Evolutionary conservation across 2,888 invertebrate genomes (phyloP).

Genomic region (Diogma glabrata): DNA sequence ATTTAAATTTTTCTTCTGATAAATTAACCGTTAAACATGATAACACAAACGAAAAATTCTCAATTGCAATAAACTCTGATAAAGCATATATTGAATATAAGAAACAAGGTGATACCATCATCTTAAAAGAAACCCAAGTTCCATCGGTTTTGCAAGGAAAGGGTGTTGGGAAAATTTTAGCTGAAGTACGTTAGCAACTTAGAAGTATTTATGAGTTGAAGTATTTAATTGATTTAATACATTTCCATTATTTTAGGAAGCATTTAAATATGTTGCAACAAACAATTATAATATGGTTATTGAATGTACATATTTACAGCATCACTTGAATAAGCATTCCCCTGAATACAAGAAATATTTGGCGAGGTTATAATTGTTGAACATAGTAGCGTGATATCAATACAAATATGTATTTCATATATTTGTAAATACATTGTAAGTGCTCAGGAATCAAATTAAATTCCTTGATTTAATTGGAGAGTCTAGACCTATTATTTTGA

Average conservation of each 20-base stretch:
- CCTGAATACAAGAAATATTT: neutral
- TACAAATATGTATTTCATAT: no score
- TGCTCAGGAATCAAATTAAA: no score
- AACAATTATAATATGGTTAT: constrained; percentile 3
- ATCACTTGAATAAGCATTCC: neutral
- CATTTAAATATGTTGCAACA: neutral
- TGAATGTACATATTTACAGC: neutral
- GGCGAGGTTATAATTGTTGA: no score
- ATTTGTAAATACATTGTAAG: no score
- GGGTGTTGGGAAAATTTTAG: constrained; percentile 3
- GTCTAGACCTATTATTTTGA: no score
- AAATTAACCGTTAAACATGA: neutral
- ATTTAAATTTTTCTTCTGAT: neutral
- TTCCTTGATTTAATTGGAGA: no score
- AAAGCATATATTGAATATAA: neutral
- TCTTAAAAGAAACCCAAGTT: constrained; percentile 4
- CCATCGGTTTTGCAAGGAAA: neutral
- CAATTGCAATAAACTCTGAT: neutral
- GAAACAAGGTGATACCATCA: neutral
- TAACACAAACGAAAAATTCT: neutral
- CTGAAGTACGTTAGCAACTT: neutral
- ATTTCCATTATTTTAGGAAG: neutral
- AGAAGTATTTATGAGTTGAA: no score
- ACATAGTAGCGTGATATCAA: no score
- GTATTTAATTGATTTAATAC: neutral